Base-by-base conservation (phyloP, 2,113 vertebrate genomes). In the Otocyon megalotis region DNA sequence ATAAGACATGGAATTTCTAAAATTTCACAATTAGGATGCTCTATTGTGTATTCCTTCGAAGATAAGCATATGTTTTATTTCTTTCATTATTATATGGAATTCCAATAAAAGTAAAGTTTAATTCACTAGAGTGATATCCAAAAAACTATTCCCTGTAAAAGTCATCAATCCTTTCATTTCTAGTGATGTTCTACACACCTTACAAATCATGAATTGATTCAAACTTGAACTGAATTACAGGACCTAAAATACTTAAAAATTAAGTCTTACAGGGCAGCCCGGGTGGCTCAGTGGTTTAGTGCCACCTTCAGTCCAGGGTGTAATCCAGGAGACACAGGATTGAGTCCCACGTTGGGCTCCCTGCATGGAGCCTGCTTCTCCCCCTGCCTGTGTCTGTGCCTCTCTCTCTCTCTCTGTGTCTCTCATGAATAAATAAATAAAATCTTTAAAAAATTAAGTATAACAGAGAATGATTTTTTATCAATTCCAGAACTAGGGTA, bases 91-190 rank as follows among this genome's bases (percentile, higher is more conserved):
- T 50, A 50, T 19, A 67, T 72, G 5, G 35, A 83, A 72, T 84
- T 71, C 43, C 22, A 92, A 81, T 85, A 92, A 92, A 93, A 95
- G 80, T 92, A 90, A 74, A 87, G 4, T 82, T 56, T 56, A 67
- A 93, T 20, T 2, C 7, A 71, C 28, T 88, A 58, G 2, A 72
- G 17, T 90, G 24, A 56, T 67, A 50, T 50, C 11, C 6, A 43
- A 92, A 89, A 76, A 79, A 11, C 4, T 69, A 14, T 63, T 74
- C 37, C 16, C 7, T 48, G 5, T 32, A 79, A 94, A 90, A 90
- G 2, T 7, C 28, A 32, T 50, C 56, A 63, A 7, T 24, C 2
- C 3, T 80, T 79, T 43, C 37, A 28, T 72, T 84, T 88, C 58
- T 69, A 89, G 10, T 93, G 54, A 91, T 74, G n/a, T 60, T 81